Evolutionary conservation across 1,140 invertebrate genomes (phyloP), one percentile per base, ranked within the genome.

Genomic region (Adelges cooleyi): DNA sequence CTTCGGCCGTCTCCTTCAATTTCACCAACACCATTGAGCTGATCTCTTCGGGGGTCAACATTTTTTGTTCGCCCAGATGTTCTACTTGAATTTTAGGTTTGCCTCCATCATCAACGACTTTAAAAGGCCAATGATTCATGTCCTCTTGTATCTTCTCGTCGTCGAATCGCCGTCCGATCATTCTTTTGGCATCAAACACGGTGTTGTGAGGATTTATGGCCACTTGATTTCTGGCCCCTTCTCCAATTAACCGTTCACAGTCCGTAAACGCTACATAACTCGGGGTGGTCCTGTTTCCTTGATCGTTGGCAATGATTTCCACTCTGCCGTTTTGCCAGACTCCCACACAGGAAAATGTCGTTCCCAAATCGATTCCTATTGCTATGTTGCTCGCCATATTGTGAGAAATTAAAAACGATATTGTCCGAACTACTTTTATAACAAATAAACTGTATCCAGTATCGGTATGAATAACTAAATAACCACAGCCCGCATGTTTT

Each of bases 271-370:
- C 91, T 36, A 95, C 90, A 77, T 93, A 94, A 65, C 86, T 87
- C 8, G 90, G 90, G 46, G 90, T 94, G 18, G 90, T 95, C 48
- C 91, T 77, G 77, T 94, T 95, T 23, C 92, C 92, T 78, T 93
- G 90, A 74, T 95, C 91, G 74, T 95, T 94, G 70, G 90, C 90
- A 70, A 95, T 93, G 71, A 93, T 92, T 76, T 93, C 90, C 44
- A 93, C 85, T 76, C 90, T 91, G 52, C 88, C 90, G 72, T 92
- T 80, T 70, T 88, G 84, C 77, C 82, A 89, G 2, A 89, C 86
- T 46, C 85, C 87, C 74, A 52, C 74, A n/a, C n/a, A n/a, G n/a
- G n/a, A n/a, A n/a, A n/a, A n/a, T n/a, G n/a, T n/a, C n/a, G n/a
- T n/a, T n/a, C n/a, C n/a, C n/a, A n/a, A n/a, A n/a, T n/a, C n/a